Percentiles rank a stretch among this genome's conserved stretches.
Conservation (phyloP, 2,113 vertebrate species). For the Pheucticus melanocephalus region DNA sequence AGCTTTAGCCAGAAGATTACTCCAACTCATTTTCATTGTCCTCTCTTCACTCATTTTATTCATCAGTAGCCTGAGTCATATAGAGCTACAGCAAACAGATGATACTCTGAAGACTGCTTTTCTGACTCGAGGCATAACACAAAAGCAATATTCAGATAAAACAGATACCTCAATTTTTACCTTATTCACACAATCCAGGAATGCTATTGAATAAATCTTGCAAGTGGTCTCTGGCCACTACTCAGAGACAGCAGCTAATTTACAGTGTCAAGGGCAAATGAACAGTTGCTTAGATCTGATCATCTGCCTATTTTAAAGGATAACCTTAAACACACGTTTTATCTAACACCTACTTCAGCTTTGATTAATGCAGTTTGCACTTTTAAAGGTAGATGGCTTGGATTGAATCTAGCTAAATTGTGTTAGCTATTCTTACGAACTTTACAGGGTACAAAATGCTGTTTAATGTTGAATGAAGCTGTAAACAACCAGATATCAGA, state of each 20-base stretch:
- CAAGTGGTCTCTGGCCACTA: neutral
- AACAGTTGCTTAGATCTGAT: neutral
- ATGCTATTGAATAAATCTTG: neutral
- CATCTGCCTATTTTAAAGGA: neutral
- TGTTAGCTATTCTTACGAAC: neutral
- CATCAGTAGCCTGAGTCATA: neutral
- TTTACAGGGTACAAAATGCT: neutral
- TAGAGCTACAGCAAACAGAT: neutral
- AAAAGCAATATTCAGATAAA: neutral
- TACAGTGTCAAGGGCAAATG: neutral
- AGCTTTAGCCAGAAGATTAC: neutral
- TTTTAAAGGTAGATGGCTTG: neutral
- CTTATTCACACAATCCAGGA: neutral
- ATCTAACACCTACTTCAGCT: neutral
- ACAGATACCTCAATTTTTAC: neutral
- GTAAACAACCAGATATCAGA: neutral
- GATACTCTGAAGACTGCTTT: neutral
- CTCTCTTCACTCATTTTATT: neutral
- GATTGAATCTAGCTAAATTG: neutral
- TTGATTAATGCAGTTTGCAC: neutral
- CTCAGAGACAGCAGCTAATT: neutral
- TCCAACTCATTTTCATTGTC: neutral
- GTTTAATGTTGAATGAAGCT: neutral
- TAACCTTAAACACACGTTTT: neutral
- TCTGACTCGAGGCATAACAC: neutral